A percentile compares a stretch with the other conserved stretches of the same genome.
Conservation (phyloP, 2,113 vertebrate species). For the Jacana jacana region DNA sequence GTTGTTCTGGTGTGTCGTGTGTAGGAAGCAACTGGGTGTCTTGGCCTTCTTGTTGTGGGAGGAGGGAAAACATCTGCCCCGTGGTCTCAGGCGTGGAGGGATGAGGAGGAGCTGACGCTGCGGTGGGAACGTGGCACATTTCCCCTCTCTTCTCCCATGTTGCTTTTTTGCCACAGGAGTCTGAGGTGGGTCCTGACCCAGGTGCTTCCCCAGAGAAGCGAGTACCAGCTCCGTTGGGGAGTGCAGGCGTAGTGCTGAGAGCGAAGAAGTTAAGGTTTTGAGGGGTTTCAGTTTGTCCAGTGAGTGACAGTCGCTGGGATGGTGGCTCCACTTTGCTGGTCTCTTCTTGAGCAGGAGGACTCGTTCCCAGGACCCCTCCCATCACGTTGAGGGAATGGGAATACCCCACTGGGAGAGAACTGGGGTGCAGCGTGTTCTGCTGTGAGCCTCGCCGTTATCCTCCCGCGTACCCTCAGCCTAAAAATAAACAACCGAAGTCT, state of each 20-base stretch:
- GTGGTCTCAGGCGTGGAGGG: fast-evolving
- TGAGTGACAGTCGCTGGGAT: fast-evolving
- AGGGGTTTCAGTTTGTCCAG: not conserved
- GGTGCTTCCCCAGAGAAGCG: not conserved
- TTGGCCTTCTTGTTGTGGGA: not conserved
- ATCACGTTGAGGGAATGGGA: fast-evolving
- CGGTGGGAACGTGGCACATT: fast-evolving
- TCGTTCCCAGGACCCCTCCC: fast-evolving
- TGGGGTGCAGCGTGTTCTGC: fast-evolving
- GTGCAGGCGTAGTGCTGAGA: fast-evolving
- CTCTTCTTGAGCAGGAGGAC: not conserved
- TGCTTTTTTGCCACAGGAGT: not conserved
- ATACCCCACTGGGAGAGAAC: fast-evolving
- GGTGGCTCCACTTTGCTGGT: fast-evolving
- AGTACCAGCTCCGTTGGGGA: not conserved
- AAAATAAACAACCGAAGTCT: fast-evolving
- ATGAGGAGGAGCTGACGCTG: not conserved
- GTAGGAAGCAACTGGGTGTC: not conserved
- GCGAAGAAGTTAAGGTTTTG: not conserved
- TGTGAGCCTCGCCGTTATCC: fast-evolving
- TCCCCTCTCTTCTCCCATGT: fast-evolving
- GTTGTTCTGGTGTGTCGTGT: not conserved
- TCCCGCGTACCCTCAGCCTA: fast-evolving
- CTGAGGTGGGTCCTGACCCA: not conserved
- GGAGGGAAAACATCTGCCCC: not conserved